A percentile compares a stretch with the other conserved stretches of the same genome.
These are phyloP conservation scores for Daktulosphaira vitifoliae DNA, from an alignment of 1,140 invertebrate species.

Conservation along the genomic window DNA sequence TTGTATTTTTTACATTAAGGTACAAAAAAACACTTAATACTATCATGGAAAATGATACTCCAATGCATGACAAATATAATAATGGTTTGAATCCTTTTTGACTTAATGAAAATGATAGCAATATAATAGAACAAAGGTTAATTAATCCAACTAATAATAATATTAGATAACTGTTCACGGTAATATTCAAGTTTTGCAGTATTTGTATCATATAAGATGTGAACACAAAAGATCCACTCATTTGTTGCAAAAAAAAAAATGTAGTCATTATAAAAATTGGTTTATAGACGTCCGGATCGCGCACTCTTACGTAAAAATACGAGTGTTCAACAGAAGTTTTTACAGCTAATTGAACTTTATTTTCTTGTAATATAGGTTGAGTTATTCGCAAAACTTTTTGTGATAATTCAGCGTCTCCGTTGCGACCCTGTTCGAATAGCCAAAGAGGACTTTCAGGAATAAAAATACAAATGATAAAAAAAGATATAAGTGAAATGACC, in stretches of 20 bases:
- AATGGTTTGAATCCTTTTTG: slow-evolving; percentile 48
- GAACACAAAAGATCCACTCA: slow-evolving; percentile 60
- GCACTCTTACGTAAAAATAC: slow-evolving; percentile 39
- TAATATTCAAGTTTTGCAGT: slow-evolving; percentile 40
- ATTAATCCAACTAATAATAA: slow-evolving; percentile 48
- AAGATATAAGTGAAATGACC: slow-evolving; percentile 49
- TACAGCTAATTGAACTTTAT: slow-evolving; percentile 34
- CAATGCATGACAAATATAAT: slow-evolving; percentile 48
- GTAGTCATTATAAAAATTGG: slow-evolving; percentile 57
- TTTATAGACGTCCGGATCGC: slow-evolving; percentile 43
- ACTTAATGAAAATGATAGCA: slow-evolving; percentile 48
- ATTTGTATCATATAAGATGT: slow-evolving; percentile 59
- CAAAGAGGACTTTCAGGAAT: slow-evolving; percentile 66
- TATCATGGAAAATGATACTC: slow-evolving; percentile 50
- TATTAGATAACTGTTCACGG: slow-evolving; percentile 30
- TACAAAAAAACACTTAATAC: slow-evolving; percentile 46
- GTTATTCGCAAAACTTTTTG: slow-evolving; percentile 51
- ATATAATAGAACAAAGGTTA: slow-evolving; percentile 47
- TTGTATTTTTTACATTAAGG: neutral
- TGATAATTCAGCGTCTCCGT: slow-evolving; percentile 48
- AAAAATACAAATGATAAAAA: slow-evolving; percentile 48
- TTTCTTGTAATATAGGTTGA: slow-evolving; percentile 40
- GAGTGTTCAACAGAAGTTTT: slow-evolving; percentile 31
- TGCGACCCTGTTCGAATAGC: slow-evolving; percentile 49
- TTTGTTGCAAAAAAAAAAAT: slow-evolving; percentile 69